Evolutionary conservation across 1,140 invertebrate species (phyloP), one percentile per base, ranked within the genome.

Genomic region (Drosophila nigromelanica): DNA sequence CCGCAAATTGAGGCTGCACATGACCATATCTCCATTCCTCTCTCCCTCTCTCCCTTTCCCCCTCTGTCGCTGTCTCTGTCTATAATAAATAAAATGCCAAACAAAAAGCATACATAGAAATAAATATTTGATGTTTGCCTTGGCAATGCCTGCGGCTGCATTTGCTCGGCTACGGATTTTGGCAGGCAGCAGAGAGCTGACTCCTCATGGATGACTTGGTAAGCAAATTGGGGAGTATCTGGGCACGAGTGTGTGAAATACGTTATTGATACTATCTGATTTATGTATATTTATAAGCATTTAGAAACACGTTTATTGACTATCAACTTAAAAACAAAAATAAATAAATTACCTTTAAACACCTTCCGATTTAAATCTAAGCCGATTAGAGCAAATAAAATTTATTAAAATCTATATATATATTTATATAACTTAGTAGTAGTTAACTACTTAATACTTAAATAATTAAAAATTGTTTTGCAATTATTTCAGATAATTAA

Each of bases 1-100:
- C 61, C 78, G 78, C 83, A 86, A 86, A 82, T 82, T 82, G 81
- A 82, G 78, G 78, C 80, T 63, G 50, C 59, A 59, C 40, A 54
- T 5, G 15, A 39, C 18, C n/a, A 8, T 21, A 4, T 30, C 21
- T 18, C 18, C 27, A 14, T 30, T 12, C 0, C 21, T 48, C 10
- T 33, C 35, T 39, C 3, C 3, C 24, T 43, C 42, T 39, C 14
- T 37, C 18, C 14, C 1, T 43, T 3, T 18, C 14, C 8, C 11
- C 4, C 1, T 18, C 37, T 8, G 2, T 6, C 5, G 30, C 35
- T 61, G 4, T 15, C 6, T 54, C 18, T 48, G 27, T 37, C 33
- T 62, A 27, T 43, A 69, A 74, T 74, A 74, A 70, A 74, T 74
- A 74, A 74, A 74, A 63, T 74, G 52, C 4, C 66, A 70, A 73